A percentile compares a stretch with the other conserved stretches of the same genome.
These are phyloP conservation scores for Argyra leucocephala DNA, from an alignment of 2,888 invertebrate species.

Conservation along the genomic window DNA sequence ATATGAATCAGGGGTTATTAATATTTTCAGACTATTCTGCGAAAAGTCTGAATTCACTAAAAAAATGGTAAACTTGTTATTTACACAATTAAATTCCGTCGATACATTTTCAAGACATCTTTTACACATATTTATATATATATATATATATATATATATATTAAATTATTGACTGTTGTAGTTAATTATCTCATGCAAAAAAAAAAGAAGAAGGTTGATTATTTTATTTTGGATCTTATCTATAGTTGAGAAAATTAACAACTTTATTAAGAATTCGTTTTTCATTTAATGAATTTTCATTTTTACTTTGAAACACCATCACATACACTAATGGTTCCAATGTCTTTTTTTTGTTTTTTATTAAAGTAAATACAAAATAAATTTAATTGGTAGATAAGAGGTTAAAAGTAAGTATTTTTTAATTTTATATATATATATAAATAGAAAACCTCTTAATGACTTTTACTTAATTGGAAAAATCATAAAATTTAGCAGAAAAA, in stretches of 20 bases:
- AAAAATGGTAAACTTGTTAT: no score
- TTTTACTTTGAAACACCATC: no score
- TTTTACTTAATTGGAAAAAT: slow-evolving; percentile 5
- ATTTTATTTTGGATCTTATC: background rate
- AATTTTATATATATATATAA: background rate
- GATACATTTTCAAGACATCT: no score
- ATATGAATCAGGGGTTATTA: no score
- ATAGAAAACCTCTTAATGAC: background rate
- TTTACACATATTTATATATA: background rate
- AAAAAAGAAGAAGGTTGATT: background rate
- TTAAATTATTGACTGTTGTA: background rate
- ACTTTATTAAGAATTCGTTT: background rate
- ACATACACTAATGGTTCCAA: no score
- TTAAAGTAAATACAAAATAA: slow-evolving; percentile 5
- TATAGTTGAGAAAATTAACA: slow-evolving; percentile 1
- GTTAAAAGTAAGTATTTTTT: background rate
- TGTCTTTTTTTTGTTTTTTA: no score
- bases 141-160: background rate
- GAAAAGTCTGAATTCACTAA: no score
- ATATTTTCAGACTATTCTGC: no score
- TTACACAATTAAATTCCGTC: no score
- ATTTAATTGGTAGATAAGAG: background rate
- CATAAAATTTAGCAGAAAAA: background rate
- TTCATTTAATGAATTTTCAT: background rate
- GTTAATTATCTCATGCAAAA: background rate